Percentiles rank a stretch among this genome's conserved stretches.
Evolutionary conservation across 92 coral and sea anemone genomes (phyloP).

Genomic region (Porites evermanni): DNA sequence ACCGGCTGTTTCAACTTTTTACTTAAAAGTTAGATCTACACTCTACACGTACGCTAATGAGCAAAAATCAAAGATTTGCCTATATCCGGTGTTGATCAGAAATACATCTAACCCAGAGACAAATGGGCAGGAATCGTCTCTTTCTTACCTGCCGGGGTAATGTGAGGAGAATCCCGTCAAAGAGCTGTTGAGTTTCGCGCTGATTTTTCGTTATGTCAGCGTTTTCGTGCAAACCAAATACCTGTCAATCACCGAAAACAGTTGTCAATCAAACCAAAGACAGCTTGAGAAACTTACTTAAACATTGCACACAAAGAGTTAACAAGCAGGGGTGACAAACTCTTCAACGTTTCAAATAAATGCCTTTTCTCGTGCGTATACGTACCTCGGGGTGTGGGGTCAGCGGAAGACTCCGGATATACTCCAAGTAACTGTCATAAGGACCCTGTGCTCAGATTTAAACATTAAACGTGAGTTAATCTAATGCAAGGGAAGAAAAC

Average conservation of each 20-base stretch:
- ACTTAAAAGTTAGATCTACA: too few species aligned
- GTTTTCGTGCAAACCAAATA: slow-evolving; percentile 96
- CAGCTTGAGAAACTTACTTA: background rate
- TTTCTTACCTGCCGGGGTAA: slow-evolving; percentile 93
- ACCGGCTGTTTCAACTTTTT: too few species aligned
- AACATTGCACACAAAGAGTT: too few species aligned
- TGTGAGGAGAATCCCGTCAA: slow-evolving; percentile 93
- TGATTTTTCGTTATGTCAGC: slow-evolving; percentile 98
- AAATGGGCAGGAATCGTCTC: too few species aligned
- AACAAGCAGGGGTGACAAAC: too few species aligned
- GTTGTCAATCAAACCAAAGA: background rate
- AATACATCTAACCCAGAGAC: too few species aligned
- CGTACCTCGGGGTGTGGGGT: slow-evolving; percentile 95
- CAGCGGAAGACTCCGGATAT: slow-evolving; percentile 84
- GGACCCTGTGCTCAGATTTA: slow-evolving; percentile 72
- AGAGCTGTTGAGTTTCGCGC: slow-evolving; percentile 94
- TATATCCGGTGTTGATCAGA: too few species aligned
- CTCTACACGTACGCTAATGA: too few species aligned
- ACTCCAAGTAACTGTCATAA: slow-evolving; percentile 91
- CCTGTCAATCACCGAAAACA: slow-evolving; percentile 55
- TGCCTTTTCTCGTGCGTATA: too few species aligned
- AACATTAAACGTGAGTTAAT: background rate
- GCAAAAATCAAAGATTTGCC: too few species aligned
- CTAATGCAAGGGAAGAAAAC: background rate
- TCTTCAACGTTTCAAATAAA: too few species aligned